A percentile compares a stretch with the other conserved stretches of the same genome.
phyloP scores from a whole-genome alignment of 2,113 vertebrate species.

The Lathamus discolor region DNA sequence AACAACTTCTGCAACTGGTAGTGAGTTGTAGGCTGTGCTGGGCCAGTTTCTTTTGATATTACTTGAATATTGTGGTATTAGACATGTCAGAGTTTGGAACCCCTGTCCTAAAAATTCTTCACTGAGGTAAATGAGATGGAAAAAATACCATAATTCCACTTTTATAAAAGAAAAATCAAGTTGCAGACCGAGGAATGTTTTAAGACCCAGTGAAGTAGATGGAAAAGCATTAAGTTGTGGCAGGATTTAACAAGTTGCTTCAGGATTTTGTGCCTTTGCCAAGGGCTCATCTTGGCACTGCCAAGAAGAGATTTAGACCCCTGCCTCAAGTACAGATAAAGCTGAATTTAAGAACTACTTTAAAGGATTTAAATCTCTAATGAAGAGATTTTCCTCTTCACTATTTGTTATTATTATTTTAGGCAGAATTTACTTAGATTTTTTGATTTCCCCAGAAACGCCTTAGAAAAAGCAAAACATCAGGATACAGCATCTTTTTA shows the following conservation, averaged over 20 bases:
- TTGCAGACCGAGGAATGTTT: neutral
- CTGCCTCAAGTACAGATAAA: neutral
- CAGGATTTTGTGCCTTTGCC: neutral
- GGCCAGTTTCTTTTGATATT: neutral
- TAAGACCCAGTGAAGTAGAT: neutral
- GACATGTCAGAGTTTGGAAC: neutral
- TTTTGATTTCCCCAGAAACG: neutral
- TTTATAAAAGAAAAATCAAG: neutral
- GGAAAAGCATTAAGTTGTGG: neutral
- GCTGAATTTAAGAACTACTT: neutral
- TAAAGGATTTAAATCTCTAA: neutral
- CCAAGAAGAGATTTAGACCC: neutral
- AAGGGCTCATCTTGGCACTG: neutral
- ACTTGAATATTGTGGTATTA: neutral
- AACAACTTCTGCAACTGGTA: neutral
- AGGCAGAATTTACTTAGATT: neutral
- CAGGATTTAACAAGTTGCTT: neutral
- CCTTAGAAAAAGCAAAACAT: rapidly evolving
- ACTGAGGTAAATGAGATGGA: neutral
- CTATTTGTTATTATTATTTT: neutral
- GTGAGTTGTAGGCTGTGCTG: neutral
- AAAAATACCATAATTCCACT: neutral
- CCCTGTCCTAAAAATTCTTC: neutral
- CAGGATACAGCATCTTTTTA: neutral
- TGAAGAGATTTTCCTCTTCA: neutral